Evolutionary conservation across 2,888 invertebrate species (phyloP).

Genomic region (Sinotaia quadrata): DNA sequence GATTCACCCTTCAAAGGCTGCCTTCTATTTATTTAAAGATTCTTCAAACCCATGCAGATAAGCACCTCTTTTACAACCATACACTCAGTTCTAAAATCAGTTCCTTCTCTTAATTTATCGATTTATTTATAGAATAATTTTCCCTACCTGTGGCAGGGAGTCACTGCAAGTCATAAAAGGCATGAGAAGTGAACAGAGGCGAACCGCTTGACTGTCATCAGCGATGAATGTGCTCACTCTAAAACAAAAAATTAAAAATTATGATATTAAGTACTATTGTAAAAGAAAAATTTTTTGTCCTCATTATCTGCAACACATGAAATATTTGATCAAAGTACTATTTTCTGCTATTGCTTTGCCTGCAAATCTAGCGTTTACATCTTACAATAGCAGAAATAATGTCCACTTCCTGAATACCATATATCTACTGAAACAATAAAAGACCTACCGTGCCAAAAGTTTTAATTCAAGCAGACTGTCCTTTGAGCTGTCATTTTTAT

Average conservation of each 20-base stretch:
- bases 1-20: too few species aligned
- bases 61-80: too few species aligned
- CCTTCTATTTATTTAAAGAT: too few species aligned
- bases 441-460: slow-evolving; percentile 66
- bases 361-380: not conserved
- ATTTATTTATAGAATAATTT: too few species aligned
- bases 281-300: not conserved
- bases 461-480: slow-evolving; percentile 58
- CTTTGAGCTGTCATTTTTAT: slow-evolving; percentile 39
- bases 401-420: too few species aligned
- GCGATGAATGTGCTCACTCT: slow-evolving; percentile 65
- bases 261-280: not conserved
- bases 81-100: too few species aligned
- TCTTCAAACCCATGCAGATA: too few species aligned
- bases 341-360: too few species aligned
- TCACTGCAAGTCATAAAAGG: slow-evolving; percentile 58
- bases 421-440: too few species aligned
- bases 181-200: slow-evolving; percentile 59
- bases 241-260: slow-evolving; percentile 28
- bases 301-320: not conserved
- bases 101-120: too few species aligned
- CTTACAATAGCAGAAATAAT: not conserved
- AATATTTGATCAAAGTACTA: not conserved
- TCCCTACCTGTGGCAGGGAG: slow-evolving; percentile 44
- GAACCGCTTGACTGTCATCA: slow-evolving; percentile 56